A percentile compares a stretch with the other conserved stretches of the same genome.
These are phyloP conservation scores for Drosophila prosaltans DNA, from an alignment of 1,140 invertebrate species.

Conservation along the genomic window DNA sequence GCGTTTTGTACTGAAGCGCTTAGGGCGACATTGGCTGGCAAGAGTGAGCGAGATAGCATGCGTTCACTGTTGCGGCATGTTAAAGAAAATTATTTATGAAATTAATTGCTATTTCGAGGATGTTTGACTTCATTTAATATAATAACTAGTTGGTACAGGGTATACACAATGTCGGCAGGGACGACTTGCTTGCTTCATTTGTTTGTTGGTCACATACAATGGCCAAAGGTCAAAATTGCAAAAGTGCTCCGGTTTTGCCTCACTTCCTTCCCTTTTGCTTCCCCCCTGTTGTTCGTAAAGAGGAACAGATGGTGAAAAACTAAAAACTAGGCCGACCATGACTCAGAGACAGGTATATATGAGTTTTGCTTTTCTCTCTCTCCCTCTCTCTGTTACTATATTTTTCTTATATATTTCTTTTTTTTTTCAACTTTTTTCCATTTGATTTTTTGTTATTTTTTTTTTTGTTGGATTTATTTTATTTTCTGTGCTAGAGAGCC, in stretches of 20 bases:
- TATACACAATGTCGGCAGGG: too few species aligned
- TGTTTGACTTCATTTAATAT: too few species aligned
- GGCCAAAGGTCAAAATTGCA: conserved; percentile 54
- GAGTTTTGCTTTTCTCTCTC: conserved; percentile 27
- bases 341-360: conserved; percentile 35
- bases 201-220: conserved; percentile 46
- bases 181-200: too few species aligned
- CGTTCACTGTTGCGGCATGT: too few species aligned
- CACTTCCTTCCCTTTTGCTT: neutral
- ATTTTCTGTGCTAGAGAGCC: neutral
- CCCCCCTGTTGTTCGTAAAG: too few species aligned
- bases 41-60: too few species aligned
- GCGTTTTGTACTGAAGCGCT: too few species aligned
- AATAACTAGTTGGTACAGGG: too few species aligned
- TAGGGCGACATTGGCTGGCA: too few species aligned
- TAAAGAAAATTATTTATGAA: too few species aligned
- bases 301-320: conserved; percentile 29
- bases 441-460: neutral
- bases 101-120: too few species aligned
- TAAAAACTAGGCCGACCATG: conserved; percentile 48
- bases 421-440: neutral
- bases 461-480: neutral
- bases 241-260: neutral
- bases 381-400: neutral
- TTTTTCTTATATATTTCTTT: neutral